phyloP scores from a whole-genome alignment of 2,888 invertebrate genomes.

The Blomia tropicalis region DNA sequence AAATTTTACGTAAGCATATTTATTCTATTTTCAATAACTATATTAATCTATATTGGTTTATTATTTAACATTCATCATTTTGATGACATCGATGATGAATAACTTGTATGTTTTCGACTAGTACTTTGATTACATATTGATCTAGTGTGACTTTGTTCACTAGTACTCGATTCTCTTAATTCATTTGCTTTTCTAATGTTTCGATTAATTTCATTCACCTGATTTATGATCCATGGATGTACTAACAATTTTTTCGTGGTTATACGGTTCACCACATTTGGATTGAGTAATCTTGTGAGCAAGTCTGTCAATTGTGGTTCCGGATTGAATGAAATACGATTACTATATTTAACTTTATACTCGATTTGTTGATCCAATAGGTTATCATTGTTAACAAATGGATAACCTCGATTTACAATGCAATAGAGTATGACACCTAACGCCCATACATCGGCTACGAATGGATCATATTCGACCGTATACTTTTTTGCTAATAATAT shows the following conservation, averaged over 20 bases:
- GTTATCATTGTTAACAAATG: not conserved
- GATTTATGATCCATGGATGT: not conserved
- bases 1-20: slow-evolving; percentile 10
- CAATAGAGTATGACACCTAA: not conserved
- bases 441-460: slow-evolving; percentile 7
- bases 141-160: too few relatives aligned
- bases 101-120: too few relatives aligned
- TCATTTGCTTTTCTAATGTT: too few relatives aligned
- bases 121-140: too few relatives aligned
- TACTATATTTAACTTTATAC: not conserved
- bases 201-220: too few relatives aligned
- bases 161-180: too few relatives aligned
- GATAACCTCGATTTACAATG: not conserved
- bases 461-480: not conserved
- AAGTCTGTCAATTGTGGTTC: not conserved
- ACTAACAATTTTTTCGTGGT: not conserved
- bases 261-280: not conserved
- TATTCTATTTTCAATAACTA: not conserved
- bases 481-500: not conserved
- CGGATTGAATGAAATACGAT: not conserved
- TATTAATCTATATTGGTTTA: too few relatives aligned
- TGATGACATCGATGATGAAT: too few relatives aligned
- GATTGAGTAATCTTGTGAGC: not conserved
- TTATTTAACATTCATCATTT: too few relatives aligned
- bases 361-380: not conserved